phyloP scores from a whole-genome alignment of 2,113 vertebrate genomes.

The Misgurnus anguillicaudatus region DNA sequence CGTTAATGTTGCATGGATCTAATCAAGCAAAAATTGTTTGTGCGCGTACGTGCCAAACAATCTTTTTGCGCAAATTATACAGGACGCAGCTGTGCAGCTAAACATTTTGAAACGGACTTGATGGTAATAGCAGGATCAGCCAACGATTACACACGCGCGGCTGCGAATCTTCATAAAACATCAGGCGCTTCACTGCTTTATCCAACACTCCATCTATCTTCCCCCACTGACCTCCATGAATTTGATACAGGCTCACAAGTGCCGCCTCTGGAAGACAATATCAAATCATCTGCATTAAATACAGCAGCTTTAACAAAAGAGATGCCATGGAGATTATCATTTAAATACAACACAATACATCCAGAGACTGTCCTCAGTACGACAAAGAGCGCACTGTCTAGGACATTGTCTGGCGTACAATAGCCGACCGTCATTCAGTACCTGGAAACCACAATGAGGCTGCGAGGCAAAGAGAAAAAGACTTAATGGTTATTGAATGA shows the following conservation, averaged over 20 bases:
- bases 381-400: constrained; percentile 8
- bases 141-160: constrained; percentile 10
- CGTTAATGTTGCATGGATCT: constrained; percentile 31
- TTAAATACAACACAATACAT: constrained; percentile 38
- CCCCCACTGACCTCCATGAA: constrained; percentile 44
- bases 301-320: constrained; percentile 46
- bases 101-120: constrained; percentile 30
- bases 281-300: constrained; percentile 37
- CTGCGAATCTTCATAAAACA: constrained; percentile 42
- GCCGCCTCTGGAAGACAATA: constrained; percentile 39
- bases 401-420: constrained; percentile 36
- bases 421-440: constrained; percentile 36
- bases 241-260: constrained; percentile 32
- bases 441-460: constrained; percentile 30
- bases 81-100: constrained; percentile 3
- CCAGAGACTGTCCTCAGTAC: constrained; percentile 22
- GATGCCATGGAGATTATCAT: constrained; percentile 47
- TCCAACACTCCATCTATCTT: constrained; percentile 35
- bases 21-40: constrained; percentile 28
- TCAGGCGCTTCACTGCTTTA: constrained; percentile 30
- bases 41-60: neutral
- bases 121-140: constrained; percentile 28
- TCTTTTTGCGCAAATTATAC: constrained; percentile 14
- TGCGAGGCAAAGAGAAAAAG: constrained; percentile 1
- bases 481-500: constrained; percentile 41